Conservation (phyloP, 1,140 invertebrate genomes). For the Ceratosolen solmsi region DNA sequence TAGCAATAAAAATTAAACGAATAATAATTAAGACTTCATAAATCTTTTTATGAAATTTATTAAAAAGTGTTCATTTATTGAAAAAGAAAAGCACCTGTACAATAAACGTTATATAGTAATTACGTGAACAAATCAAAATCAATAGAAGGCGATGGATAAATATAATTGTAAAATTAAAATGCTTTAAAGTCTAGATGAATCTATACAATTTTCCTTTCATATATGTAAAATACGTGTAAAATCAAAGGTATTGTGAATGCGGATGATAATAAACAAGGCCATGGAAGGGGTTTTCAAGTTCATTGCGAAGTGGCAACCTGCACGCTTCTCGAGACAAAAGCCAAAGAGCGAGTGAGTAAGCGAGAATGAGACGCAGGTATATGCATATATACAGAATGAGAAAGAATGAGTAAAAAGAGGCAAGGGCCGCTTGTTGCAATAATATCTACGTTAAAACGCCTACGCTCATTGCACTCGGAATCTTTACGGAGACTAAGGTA, state of each 20-base stretch:
- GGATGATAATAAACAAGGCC: not conserved
- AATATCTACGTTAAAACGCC: slow-evolving; percentile 66
- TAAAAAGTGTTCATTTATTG: too few relatives aligned
- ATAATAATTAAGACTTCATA: too few relatives aligned
- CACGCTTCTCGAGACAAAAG: not conserved
- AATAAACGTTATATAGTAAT: too few relatives aligned
- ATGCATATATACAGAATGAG: not conserved
- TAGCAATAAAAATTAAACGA: too few relatives aligned
- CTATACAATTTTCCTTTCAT: not conserved
- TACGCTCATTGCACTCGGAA: slow-evolving; percentile 52
- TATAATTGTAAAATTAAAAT: too few relatives aligned
- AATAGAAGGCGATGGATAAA: too few relatives aligned
- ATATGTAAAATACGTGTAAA: not conserved
- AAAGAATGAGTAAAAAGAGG: not conserved
- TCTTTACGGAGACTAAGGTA: slow-evolving; percentile 57
- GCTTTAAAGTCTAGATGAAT: too few relatives aligned
- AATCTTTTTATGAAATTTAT: too few relatives aligned
- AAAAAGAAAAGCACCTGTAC: too few relatives aligned
- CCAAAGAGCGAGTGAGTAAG: not conserved
- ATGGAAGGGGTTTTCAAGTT: not conserved
- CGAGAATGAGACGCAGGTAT: not conserved
- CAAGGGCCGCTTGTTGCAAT: slow-evolving; percentile 55
- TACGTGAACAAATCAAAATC: too few relatives aligned
- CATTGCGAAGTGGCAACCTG: slow-evolving; percentile 4
- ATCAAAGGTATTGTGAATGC: not conserved